Conservation (phyloP, 2,113 vertebrate species). For the Apeltes quadracus region DNA sequence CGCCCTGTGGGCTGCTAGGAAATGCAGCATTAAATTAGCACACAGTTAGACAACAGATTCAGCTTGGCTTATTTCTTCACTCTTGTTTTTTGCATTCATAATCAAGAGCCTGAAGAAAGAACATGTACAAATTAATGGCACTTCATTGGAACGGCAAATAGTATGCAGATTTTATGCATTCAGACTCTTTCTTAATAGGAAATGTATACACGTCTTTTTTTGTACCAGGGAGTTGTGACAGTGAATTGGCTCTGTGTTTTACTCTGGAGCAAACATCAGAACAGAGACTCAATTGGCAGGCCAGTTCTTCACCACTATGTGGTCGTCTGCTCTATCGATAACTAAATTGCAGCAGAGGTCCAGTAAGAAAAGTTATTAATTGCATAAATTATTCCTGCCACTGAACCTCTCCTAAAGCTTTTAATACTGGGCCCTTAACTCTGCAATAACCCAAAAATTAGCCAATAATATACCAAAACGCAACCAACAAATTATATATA, state of each 20-base stretch:
- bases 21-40: conserved; percentile 26
- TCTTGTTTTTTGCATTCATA: conserved; percentile 54
- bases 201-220: conserved; percentile 32
- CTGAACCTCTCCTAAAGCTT: not conserved
- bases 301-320: not conserved
- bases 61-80: conserved; percentile 26
- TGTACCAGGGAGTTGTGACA: not conserved
- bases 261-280: not conserved
- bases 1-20: conserved; percentile 16
- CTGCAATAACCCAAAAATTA: too few relatives aligned
- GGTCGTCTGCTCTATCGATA: not conserved
- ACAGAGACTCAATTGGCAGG: not conserved
- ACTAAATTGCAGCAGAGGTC: conserved; percentile 4
- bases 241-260: not conserved
- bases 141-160: conserved; percentile 47
- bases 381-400: too few relatives aligned
- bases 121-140: conserved; percentile 57
- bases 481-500: too few relatives aligned
- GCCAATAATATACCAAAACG: too few relatives aligned
- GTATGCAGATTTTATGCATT: conserved; percentile 48
- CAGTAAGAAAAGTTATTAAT: too few relatives aligned
- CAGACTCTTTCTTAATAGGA: conserved; percentile 33
- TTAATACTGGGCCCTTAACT: too few relatives aligned
- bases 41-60: conserved; percentile 11
- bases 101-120: conserved; percentile 49